Evolutionary conservation across 2,888 invertebrate genomes (phyloP).

Genomic region (Tipula vernalis): DNA sequence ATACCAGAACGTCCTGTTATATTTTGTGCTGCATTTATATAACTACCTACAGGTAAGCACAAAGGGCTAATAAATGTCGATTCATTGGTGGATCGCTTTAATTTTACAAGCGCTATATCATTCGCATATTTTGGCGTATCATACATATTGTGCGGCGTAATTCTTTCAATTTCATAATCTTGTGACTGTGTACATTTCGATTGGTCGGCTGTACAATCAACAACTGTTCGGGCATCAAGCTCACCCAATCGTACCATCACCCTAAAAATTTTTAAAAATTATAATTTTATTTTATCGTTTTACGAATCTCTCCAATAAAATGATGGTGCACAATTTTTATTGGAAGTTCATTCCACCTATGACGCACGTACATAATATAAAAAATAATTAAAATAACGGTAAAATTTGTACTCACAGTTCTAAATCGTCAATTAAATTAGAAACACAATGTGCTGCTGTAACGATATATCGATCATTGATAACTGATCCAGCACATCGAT

Average conservation of each 20-base stretch:
- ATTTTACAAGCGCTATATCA: conserved; percentile 44
- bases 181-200: conserved; percentile 38
- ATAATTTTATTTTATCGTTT: neutral
- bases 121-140: conserved; percentile 38
- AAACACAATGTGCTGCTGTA: conserved; percentile 48
- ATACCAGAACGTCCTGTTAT: conserved; percentile 40
- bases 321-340: neutral
- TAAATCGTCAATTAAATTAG: conserved; percentile 37
- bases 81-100: conserved; percentile 32
- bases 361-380: neutral
- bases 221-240: conserved; percentile 36
- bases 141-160: conserved; percentile 41
- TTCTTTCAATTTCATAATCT: conserved; percentile 39
- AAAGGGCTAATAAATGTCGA: conserved; percentile 33
- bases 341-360: neutral
- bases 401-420: conserved; percentile 29
- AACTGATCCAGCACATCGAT: conserved; percentile 39
- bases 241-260: conserved; percentile 51
- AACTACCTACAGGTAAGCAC: conserved; percentile 37
- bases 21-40: conserved; percentile 23
- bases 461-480: conserved; percentile 42
- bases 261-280: conserved; percentile 26
- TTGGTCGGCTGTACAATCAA: conserved; percentile 33
- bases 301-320: neutral
- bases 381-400: neutral